Evolutionary conservation across 1,140 invertebrate genomes (phyloP).

Genomic region (Pseudomyrmex cubaensis): DNA sequence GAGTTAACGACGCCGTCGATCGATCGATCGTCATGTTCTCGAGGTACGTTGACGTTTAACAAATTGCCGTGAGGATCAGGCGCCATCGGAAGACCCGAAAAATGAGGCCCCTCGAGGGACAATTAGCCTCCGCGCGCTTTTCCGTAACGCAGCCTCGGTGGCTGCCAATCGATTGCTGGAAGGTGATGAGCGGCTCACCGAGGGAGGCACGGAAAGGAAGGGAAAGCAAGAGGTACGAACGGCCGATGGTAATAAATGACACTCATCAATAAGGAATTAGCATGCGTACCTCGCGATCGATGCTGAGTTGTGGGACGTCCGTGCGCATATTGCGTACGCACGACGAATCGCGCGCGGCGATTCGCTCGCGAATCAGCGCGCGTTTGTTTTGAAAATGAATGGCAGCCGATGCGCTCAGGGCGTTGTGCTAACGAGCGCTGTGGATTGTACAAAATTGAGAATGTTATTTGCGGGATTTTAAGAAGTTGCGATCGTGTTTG

Average conservation of each 20-base stretch:
- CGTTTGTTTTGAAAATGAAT: constrained; percentile 67
- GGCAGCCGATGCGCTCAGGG: constrained; percentile 44
- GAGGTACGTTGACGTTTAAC: constrained; percentile 66
- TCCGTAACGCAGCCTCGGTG: constrained; percentile 71
- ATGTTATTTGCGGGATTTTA: constrained; percentile 32
- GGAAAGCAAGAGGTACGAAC: constrained; percentile 26
- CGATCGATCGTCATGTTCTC: constrained; percentile 63
- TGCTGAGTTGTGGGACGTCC: constrained; percentile 59
- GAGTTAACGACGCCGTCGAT: constrained; percentile 70
- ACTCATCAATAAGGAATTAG: constrained; percentile 79
- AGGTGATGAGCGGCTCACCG: constrained; percentile 58
- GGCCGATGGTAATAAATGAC: constrained; percentile 78
- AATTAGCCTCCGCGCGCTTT: constrained; percentile 74
- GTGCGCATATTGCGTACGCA: background rate
- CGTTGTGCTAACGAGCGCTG: constrained; percentile 56
- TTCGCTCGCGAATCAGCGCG: constrained; percentile 44
- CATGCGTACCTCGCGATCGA: constrained; percentile 51
- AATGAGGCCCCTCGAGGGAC: constrained; percentile 78
- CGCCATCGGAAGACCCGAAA: constrained; percentile 72
- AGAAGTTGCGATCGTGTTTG: background rate
- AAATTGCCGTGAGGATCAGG: constrained; percentile 66
- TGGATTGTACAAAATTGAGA: constrained; percentile 30
- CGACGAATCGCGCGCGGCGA: constrained; percentile 30
- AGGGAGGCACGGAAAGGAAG: constrained; percentile 22
- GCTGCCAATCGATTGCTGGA: constrained; percentile 61